Base-by-base conservation (phyloP, 2,113 vertebrate species). In the Pseudorectes ferrugineus region DNA sequence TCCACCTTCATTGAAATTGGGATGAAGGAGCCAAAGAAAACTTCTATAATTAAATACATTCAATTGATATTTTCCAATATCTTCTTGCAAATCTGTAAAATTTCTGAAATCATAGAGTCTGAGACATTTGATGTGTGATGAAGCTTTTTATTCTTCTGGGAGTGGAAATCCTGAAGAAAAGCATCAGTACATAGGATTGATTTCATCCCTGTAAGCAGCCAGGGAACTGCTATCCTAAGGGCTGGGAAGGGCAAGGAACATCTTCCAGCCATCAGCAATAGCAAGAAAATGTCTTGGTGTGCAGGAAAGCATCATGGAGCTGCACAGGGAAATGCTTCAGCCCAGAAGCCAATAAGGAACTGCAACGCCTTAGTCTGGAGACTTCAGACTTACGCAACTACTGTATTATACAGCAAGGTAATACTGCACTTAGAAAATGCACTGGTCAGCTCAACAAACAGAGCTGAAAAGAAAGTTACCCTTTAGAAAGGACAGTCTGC, bases 1-100 rank as follows among this genome's bases (percentile, higher is more conserved):
- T 59, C 10, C 6, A 46, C 11, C 24, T 85, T 68, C 1, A 4
- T 1, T 66, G 13, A 70, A 61, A 81, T 0, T 9, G 4, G 2
- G 5, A 51, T 51, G 40, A 65, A 75, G 40, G 8, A 75, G 43
- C 5, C 21, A 52, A 63, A 49, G 14, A 48, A 68, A 38, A 5
- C 2, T 59, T 63, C 35, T 61, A 5, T 42, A 45, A 24, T 45
- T 48, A 40, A 79, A 61, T 21, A 23, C 2, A 36, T 9, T 43
- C 11, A 38, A 31, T 11, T 46, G 25, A 2, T 81, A 10, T n/a
- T 92, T 65, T 59, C 14, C 36, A 40, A 14, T 74, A 89, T 67
- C 8, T 24, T 92, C 33, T 45, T 93, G 46, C 23, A 58, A 58
- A 78, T 29, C 31, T 61, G 25, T 26, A 49, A 35, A 10, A 12